These are phyloP conservation scores for Cheumatopsyche charites DNA, from an alignment of 1,140 invertebrate genomes.

Conservation along the genomic window DNA sequence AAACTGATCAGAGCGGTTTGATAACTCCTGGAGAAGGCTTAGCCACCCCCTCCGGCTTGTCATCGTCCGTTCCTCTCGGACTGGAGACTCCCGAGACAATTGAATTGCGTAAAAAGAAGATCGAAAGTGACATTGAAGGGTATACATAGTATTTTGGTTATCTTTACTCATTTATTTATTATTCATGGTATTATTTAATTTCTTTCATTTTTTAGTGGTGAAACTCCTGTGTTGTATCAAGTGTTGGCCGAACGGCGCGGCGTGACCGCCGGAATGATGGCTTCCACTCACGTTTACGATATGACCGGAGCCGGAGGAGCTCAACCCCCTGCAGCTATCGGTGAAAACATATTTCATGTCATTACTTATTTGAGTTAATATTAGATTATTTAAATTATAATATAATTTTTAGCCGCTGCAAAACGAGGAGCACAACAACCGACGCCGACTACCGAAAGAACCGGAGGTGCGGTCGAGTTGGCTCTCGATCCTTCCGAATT, in stretches of 20 bases:
- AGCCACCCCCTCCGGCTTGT: conserved; percentile 93
- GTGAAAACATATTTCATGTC: too few species aligned
- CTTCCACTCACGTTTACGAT: conserved; percentile 96
- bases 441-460: conserved; percentile 53
- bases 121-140: conserved; percentile 97
- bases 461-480: conserved; percentile 84
- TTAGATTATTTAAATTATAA: not conserved
- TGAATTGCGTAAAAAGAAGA: conserved; percentile 95
- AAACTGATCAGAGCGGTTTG: conserved; percentile 71
- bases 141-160: conserved; percentile 49
- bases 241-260: conserved; percentile 95
- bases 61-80: conserved; percentile 91
- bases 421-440: conserved; percentile 49
- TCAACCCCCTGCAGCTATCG: conserved; percentile 59
- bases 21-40: conserved; percentile 86
- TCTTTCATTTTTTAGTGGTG: conserved; percentile 64
- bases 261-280: conserved; percentile 97
- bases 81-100: conserved; percentile 98
- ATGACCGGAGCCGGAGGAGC: conserved; percentile 70
- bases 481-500: conserved; percentile 97
- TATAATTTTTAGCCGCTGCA: conserved; percentile 45
- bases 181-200: conserved; percentile 10
- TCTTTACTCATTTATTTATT: too few species aligned
- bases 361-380: not conserved
- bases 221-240: conserved; percentile 90